Base-by-base conservation (phyloP, 2,888 invertebrate species). In the Dolichopus griseipennis region DNA sequence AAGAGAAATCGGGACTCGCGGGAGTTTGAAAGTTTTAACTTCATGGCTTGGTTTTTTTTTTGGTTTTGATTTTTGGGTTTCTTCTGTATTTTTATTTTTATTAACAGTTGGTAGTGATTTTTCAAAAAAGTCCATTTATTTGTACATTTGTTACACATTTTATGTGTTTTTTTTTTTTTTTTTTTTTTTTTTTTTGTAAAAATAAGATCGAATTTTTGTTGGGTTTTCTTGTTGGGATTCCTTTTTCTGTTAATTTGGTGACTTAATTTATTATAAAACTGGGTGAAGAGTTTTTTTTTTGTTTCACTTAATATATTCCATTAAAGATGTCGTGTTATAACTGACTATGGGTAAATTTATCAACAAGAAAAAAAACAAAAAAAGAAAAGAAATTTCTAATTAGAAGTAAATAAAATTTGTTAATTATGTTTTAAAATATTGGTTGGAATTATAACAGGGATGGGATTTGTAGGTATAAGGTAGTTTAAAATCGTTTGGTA, bases 1-100 rank as follows among this genome's bases (percentile, higher is more conserved):
- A 52, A n/a, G 12, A 52, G 18, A 52, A 52, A 52, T 52, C 52
- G 52, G 52, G 52, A 52, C 52, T 52, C 52, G 52, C 52, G 52
- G 18, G 52, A 52, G 52, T 52, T 52, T 52, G 52, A 18, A 52
- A 18, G 52, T 52, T 52, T 9, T 18, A 15, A 52, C 4, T 18
- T 52, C 18, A 52, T 52, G 15, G 2, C 15, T 41, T n/a, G n/a
- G 6, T 43, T 43, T 43, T 52, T n/a, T n/a, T n/a, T 52, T 52
- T 52, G 9, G 18, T 52, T 52, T 18, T 52, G 52, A 3, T 52
- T 52, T 52, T 12, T n/a, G n/a, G n/a, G n/a, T n/a, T n/a, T n/a
- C n/a, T n/a, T n/a, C n/a, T n/a, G n/a, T n/a, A n/a, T n/a, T 52
- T 52, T 52, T 18, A 3, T 52, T 52, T 52, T 52, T 1, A n/a